Conservation (phyloP, 2,113 vertebrate species). For the Ophthalmolycus amberensis region DNA sequence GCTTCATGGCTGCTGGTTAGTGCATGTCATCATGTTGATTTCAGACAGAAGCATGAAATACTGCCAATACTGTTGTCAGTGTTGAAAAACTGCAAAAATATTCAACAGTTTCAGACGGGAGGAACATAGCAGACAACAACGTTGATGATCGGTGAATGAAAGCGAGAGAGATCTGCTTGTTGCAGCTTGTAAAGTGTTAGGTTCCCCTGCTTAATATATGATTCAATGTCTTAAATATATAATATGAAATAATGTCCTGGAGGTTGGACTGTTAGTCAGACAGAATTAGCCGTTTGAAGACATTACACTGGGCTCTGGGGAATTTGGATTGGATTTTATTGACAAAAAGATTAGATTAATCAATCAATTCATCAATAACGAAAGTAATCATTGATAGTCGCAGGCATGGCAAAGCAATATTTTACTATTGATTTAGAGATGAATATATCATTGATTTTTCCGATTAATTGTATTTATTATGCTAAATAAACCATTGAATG, state of each 20-base stretch:
- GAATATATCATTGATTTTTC: neutral
- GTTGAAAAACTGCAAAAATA: neutral
- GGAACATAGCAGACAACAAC: neutral
- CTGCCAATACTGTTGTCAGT: neutral
- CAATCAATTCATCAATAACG: neutral
- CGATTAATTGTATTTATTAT: neutral
- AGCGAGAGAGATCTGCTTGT: neutral
- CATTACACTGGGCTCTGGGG: neutral
- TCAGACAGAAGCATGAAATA: conserved; percentile 27
- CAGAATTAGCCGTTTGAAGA: neutral
- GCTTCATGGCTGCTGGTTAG: conserved; percentile 48
- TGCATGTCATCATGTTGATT: conserved; percentile 30
- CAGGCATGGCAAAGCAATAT: neutral
- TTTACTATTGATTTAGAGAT: neutral
- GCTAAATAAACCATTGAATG: neutral
- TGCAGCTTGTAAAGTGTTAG: neutral
- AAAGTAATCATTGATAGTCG: neutral
- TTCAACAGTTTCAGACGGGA: neutral
- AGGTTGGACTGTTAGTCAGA: neutral
- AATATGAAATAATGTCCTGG: neutral
- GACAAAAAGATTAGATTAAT: neutral
- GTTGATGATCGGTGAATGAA: neutral
- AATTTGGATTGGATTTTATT: neutral
- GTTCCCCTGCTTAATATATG: neutral
- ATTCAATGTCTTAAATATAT: neutral